Evolutionary conservation across 2,888 invertebrate genomes (phyloP).

Genomic region (Anorthoa munda): DNA sequence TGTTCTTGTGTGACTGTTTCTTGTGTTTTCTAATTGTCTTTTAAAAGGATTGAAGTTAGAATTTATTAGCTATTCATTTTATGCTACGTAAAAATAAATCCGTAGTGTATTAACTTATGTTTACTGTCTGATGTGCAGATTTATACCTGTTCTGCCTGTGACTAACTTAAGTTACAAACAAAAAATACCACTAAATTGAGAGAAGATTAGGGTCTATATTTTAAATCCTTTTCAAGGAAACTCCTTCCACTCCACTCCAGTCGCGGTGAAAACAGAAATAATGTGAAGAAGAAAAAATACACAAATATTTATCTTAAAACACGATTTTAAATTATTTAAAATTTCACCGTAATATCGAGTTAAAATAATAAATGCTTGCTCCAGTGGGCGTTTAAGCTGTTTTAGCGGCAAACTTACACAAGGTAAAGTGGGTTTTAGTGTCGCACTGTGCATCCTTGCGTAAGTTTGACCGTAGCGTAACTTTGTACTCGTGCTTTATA

Average conservation of each 20-base stretch:
- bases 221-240: too few relatives aligned
- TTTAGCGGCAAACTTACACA: slow-evolving; percentile 82
- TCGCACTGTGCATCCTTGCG: slow-evolving; percentile 83
- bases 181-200: too few relatives aligned
- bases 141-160: not conserved
- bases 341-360: slow-evolving; percentile 69
- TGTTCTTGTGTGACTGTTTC: too few relatives aligned
- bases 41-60: too few relatives aligned
- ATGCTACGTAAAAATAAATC: not conserved
- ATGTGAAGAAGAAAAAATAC: not conserved
- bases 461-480: slow-evolving; percentile 84
- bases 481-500: slow-evolving; percentile 82
- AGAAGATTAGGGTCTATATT: too few relatives aligned
- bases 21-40: too few relatives aligned
- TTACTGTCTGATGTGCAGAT: not conserved
- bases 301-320: not conserved
- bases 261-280: too few relatives aligned
- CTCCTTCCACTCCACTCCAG: too few relatives aligned
- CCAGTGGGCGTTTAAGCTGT: slow-evolving; percentile 75
- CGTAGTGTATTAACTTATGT: not conserved
- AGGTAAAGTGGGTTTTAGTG: slow-evolving; percentile 83
- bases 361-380: slow-evolving; percentile 77
- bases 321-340: slow-evolving; percentile 24
- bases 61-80: not conserved
- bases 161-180: not conserved